Conservation (phyloP, 2,888 invertebrate genomes). For the Aelia acuminata region DNA sequence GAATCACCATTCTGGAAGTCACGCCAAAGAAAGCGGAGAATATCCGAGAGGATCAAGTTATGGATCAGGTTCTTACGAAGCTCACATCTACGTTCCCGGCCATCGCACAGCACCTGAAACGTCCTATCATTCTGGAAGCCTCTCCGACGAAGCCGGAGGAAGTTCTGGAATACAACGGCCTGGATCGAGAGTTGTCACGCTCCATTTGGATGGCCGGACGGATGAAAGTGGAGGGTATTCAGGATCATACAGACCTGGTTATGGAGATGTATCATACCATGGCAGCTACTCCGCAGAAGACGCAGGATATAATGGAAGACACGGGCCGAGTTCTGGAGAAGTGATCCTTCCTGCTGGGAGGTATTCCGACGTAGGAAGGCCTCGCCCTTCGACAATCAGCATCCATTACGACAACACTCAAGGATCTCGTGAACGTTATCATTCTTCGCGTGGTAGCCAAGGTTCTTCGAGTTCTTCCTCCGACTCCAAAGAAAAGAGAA, state of each 20-base stretch:
- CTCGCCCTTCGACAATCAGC: not conserved
- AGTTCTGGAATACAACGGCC: not conserved
- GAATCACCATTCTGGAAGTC: not conserved
- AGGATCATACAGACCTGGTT: not conserved
- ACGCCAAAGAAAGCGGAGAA: not conserved
- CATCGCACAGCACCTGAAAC: not conserved
- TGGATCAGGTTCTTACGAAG: too few species aligned
- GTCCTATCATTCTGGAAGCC: not conserved
- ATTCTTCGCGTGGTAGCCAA: not conserved
- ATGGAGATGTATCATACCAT: not conserved
- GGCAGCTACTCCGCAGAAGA: not conserved
- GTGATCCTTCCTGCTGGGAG: not conserved
- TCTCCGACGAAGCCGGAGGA: not conserved
- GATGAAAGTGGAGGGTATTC: not conserved
- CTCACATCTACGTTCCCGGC: not conserved
- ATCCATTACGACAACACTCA: not conserved
- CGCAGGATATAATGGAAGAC: not conserved
- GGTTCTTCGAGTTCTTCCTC: not conserved
- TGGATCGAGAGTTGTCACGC: not conserved
- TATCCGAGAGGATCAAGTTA: too few species aligned
- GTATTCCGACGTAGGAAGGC: not conserved
- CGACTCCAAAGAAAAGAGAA: not conserved
- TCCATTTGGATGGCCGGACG: not conserved
- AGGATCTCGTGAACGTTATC: too few species aligned
- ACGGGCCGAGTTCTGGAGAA: not conserved